phyloP scores from a whole-genome alignment of 1,140 invertebrate species.

The Venustaconcha ellipsiformis region DNA sequence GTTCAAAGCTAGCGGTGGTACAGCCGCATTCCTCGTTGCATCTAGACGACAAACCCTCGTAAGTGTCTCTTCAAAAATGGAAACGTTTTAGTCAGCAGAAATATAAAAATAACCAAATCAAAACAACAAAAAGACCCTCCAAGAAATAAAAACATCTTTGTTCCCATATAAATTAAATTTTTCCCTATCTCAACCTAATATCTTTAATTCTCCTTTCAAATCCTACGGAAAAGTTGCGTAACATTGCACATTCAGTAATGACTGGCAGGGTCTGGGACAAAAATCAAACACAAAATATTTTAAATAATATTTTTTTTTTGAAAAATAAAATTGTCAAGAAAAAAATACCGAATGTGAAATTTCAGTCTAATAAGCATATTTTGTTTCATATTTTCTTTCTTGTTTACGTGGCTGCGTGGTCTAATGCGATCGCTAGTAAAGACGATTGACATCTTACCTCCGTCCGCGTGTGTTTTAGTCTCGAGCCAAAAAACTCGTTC shows the following conservation, averaged over 20 bases:
- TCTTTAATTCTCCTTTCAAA: no score
- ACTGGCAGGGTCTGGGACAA: slow-evolving; percentile 87
- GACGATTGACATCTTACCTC: no score
- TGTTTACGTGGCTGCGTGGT: neutral
- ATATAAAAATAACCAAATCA: no score
- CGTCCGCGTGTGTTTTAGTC: no score
- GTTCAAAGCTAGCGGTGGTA: slow-evolving; percentile 86
- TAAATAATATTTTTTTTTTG: slow-evolving; percentile 80
- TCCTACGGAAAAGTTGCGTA: no score
- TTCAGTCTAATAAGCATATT: slow-evolving; percentile 73
- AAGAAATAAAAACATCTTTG: no score
- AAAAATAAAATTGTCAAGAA: slow-evolving; percentile 83
- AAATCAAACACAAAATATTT: slow-evolving; percentile 93
- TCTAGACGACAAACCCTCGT: slow-evolving; percentile 9
- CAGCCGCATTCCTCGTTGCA: slow-evolving; percentile 94
- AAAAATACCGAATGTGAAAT: slow-evolving; percentile 84
- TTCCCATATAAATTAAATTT: no score
- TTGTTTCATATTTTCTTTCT: neutral
- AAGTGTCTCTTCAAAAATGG: neutral
- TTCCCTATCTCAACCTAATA: no score
- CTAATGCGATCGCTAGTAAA: no score
- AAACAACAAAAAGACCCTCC: no score
- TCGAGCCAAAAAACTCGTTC: no score
- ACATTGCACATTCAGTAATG: no score
- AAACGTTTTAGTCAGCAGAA: neutral